Evolutionary conservation across 1,140 invertebrate species (phyloP).

Genomic region (Ips nitidus): DNA sequence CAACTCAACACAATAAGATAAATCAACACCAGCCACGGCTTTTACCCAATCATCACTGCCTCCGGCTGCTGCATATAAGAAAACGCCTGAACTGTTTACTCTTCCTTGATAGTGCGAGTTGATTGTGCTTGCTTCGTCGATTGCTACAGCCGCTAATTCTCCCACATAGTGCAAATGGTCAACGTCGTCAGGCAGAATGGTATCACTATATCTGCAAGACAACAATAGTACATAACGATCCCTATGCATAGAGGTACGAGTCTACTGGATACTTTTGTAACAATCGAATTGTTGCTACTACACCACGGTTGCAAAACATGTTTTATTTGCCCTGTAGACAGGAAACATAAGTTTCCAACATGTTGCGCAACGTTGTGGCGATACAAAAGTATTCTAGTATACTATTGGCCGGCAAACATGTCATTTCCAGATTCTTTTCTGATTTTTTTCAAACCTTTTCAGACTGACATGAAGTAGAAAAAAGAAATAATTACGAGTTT

Average conservation of each 20-base stretch:
- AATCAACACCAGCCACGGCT: conserved; percentile 64
- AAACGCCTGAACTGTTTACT: conserved; percentile 63
- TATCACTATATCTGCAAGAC: conserved; percentile 51
- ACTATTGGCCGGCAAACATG: no score
- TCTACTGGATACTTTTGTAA: no score
- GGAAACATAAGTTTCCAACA: no score
- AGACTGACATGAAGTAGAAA: background rate
- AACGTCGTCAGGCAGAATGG: conserved; percentile 49
- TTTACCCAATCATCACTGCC: conserved; percentile 72
- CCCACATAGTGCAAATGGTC: conserved; percentile 53
- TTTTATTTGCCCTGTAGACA: no score
- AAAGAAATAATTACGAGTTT: background rate
- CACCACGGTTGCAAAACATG: no score
- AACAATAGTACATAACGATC: background rate
- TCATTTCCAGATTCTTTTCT: no score
- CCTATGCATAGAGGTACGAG: no score
- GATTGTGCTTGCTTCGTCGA: conserved; percentile 48
- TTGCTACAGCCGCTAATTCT: conserved; percentile 51
- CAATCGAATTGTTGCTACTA: no score
- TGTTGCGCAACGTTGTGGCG: no score
- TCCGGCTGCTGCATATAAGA: conserved; percentile 65
- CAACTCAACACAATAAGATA: conserved; percentile 78
- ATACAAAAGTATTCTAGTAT: no score
- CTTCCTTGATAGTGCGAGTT: conserved; percentile 55
- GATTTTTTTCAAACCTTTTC: no score